Evolutionary conservation across 2,797 vertebrate species (phyloP).

Genomic region (Thunnus albacares): DNA sequence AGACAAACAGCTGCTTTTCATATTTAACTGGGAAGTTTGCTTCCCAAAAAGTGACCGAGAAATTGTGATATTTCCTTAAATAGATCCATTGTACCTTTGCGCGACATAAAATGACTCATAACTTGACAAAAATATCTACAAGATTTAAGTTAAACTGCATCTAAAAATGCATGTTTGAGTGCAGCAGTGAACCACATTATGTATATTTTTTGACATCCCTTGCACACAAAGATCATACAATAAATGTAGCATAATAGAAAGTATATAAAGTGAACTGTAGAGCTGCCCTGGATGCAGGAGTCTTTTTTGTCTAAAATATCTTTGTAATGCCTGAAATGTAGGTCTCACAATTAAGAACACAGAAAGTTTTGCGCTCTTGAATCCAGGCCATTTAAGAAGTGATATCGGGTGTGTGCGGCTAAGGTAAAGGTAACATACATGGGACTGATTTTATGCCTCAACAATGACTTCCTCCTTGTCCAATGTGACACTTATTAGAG

Average conservation of each 20-base stretch:
- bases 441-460: background rate
- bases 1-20: slow-evolving; percentile 27
- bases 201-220: background rate
- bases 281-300: background rate
- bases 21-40: background rate
- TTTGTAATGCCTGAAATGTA: background rate
- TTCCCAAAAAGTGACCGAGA: background rate
- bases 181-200: background rate
- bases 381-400: background rate
- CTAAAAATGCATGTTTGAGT: background rate
- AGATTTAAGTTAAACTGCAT: background rate
- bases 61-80: background rate
- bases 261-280: background rate
- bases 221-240: background rate
- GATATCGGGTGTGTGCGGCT: background rate
- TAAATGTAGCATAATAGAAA: background rate
- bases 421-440: background rate
- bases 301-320: background rate
- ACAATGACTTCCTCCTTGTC: background rate
- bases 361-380: background rate
- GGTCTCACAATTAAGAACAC: background rate
- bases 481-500: background rate
- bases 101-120: background rate
- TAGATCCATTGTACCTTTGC: background rate
- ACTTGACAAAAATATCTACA: background rate